Evolutionary conservation across 2,797 vertebrate species (phyloP).

Genomic region (Acipenser transmontanus): DNA sequence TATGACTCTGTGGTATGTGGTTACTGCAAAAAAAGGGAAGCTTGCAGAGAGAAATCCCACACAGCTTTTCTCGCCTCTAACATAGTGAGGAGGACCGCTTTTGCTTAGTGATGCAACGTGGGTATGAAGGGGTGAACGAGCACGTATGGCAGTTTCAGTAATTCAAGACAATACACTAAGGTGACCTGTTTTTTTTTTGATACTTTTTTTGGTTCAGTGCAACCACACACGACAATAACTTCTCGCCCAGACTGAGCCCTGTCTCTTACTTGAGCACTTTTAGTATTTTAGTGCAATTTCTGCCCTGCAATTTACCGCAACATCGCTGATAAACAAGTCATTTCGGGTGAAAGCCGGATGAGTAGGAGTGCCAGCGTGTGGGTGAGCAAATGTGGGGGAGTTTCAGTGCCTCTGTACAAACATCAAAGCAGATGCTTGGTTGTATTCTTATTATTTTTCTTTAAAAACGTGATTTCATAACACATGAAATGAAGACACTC

Average conservation of each 20-base stretch:
- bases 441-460: conserved; percentile 30
- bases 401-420: conserved; percentile 8
- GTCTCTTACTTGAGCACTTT: not conserved
- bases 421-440: not conserved
- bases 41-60: too few relatives aligned
- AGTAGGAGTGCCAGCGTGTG: conserved; percentile 19
- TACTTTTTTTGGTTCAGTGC: not conserved
- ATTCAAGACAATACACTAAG: not conserved
- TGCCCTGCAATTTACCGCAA: conserved; percentile 24
- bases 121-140: too few relatives aligned
- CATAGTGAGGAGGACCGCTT: too few relatives aligned
- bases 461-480: not conserved
- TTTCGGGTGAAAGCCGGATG: conserved; percentile 14
- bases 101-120: too few relatives aligned
- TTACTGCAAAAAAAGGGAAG: too few relatives aligned
- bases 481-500: not conserved
- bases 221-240: not conserved
- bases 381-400: conserved; percentile 8
- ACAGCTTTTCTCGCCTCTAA: too few relatives aligned
- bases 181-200: not conserved
- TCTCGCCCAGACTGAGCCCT: not conserved
- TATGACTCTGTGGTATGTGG: too few relatives aligned
- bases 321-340: conserved; percentile 13
- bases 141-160: not conserved
- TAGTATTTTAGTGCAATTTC: conserved; percentile 4